Percentiles rank a stretch among this genome's conserved stretches.
These are phyloP conservation scores for Plusia festucae DNA, from an alignment of 2,888 invertebrate species.

Conservation along the genomic window DNA sequence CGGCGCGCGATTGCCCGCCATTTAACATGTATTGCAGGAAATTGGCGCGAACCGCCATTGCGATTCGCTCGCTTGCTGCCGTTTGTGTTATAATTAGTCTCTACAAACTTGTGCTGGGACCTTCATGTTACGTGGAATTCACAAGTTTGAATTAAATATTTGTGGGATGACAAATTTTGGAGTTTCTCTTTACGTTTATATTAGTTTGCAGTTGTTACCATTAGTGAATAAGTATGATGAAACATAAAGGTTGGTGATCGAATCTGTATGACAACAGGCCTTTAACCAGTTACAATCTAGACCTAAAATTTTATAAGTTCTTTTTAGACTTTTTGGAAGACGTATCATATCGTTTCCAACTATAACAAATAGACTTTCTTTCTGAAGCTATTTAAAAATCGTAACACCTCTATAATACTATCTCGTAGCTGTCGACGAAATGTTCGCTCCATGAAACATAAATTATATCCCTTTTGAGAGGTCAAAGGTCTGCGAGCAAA, in stretches of 20 bases:
- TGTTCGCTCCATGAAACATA: slow-evolving; percentile 55
- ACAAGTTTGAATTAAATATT: slow-evolving; percentile 28
- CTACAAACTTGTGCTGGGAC: slow-evolving; percentile 59
- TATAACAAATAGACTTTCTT: no score
- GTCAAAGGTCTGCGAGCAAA: slow-evolving; percentile 47
- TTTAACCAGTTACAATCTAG: not conserved
- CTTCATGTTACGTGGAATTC: slow-evolving; percentile 26
- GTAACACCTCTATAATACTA: slow-evolving; percentile 10
- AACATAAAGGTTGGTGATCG: not conserved
- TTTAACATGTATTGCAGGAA: slow-evolving; percentile 78
- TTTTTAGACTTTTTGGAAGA: no score
- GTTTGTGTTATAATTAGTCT: slow-evolving; percentile 72
- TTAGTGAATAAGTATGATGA: not conserved
- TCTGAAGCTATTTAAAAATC: not conserved
- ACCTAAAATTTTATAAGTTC: no score
- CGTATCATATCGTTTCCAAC: no score
- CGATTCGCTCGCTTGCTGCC: slow-evolving; percentile 60
- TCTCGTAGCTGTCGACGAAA: slow-evolving; percentile 37
- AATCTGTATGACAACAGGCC: not conserved
- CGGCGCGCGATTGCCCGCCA: slow-evolving; percentile 71
- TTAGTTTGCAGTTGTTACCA: not conserved
- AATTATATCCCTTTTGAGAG: slow-evolving; percentile 56
- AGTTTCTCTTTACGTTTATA: not conserved
- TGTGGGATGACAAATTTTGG: slow-evolving; percentile 20
- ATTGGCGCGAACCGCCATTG: slow-evolving; percentile 72